phyloP scores from a whole-genome alignment of 2,888 invertebrate genomes.

The Pimpla rufipes region DNA sequence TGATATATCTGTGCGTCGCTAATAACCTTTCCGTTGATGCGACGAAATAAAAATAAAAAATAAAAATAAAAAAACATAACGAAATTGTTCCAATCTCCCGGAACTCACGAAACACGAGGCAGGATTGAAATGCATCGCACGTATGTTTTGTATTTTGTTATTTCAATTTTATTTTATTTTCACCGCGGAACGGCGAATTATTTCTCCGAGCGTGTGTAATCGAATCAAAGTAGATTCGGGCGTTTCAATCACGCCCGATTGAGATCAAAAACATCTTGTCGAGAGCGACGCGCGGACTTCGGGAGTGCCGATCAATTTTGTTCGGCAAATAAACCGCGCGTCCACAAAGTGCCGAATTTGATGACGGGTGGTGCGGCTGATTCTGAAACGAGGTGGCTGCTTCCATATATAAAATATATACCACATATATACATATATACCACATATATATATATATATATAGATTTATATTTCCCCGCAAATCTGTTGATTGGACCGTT shows the following conservation, averaged over 20 bases:
- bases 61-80: no score
- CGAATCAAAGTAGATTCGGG: no score
- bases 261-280: background rate
- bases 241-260: background rate
- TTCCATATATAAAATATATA: no score
- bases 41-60: no score
- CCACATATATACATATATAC: slow-evolving; percentile 15
- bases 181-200: background rate
- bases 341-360: slow-evolving; percentile 1
- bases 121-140: no score
- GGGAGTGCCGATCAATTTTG: background rate
- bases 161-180: background rate
- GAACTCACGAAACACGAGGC: no score
- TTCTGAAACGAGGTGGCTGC: no score
- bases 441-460: slow-evolving; percentile 3
- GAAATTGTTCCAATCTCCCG: no score
- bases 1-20: no score
- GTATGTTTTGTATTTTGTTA: no score
- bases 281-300: background rate
- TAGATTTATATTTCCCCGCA: slow-evolving; percentile 42
- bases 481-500: slow-evolving; percentile 74
- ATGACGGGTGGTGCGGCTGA: background rate
- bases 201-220: no score
- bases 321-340: background rate
- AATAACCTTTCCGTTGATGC: no score